Evolutionary conservation across 2,797 vertebrate genomes (phyloP).

Genomic region (Scomberomorus guttatus): DNA sequence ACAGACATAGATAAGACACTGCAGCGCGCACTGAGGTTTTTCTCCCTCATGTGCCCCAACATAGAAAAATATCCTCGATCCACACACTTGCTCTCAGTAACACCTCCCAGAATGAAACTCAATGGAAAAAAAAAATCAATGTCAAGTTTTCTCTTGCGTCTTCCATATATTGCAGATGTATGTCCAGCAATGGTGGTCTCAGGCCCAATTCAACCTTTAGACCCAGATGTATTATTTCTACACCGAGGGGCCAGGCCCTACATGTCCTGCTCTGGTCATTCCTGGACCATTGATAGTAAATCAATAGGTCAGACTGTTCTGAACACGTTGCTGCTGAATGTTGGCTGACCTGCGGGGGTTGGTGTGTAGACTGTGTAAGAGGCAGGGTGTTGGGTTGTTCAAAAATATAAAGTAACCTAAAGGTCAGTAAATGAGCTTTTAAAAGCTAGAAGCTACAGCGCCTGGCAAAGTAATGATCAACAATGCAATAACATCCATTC

Average conservation of each 20-base stretch:
- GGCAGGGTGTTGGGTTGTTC: not conserved
- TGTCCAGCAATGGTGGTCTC: constrained; percentile 34
- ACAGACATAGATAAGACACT: constrained; percentile 35
- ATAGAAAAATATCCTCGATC: constrained; percentile 33
- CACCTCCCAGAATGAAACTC: constrained; percentile 39
- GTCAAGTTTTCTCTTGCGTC: constrained; percentile 23
- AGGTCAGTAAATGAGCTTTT: not conserved
- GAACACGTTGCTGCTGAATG: constrained; percentile 37
- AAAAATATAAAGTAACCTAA: constrained; percentile 9
- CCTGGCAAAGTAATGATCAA: constrained; percentile 1
- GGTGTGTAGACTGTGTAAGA: constrained; percentile 16
- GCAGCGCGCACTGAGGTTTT: constrained; percentile 26
- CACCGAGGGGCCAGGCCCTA: constrained; percentile 45
- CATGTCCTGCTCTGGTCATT: constrained; percentile 54
- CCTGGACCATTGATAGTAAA: constrained; percentile 67
- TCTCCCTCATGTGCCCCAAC: constrained; percentile 26
- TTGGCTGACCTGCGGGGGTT: constrained; percentile 33
- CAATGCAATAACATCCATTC: not conserved
- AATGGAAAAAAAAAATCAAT: no score
- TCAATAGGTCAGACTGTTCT: constrained; percentile 69
- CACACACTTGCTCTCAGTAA: not conserved
- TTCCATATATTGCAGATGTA: constrained; percentile 36
- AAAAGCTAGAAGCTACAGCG: not conserved
- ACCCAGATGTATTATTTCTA: constrained; percentile 71
- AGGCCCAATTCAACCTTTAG: constrained; percentile 42